Evolutionary conservation across 2,888 invertebrate species (phyloP), one percentile per base, ranked within the genome.

Genomic region (Imbricaverruca yamaguchii): DNA sequence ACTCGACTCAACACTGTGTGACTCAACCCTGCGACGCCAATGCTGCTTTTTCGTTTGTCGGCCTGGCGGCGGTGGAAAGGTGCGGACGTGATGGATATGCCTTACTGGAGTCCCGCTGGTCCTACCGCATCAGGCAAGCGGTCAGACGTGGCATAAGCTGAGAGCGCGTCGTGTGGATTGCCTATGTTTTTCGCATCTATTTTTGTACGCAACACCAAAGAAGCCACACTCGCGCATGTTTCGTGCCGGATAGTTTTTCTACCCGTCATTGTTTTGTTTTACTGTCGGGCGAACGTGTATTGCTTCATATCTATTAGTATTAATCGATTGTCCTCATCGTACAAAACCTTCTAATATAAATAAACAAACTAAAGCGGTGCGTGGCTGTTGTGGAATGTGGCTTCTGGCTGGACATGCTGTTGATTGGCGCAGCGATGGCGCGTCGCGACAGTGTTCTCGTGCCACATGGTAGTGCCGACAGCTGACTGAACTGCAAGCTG

Each of bases 281-380:
- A 59, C 74, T 8, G 55, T 15, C 21, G 74, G 74, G 74, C 74
- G 55, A 21, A 74, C 55, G 55, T 74, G 53, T 74, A 74, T 74
- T 74, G 74, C 55, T 74, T 21, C 13, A 55, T 74, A 21, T 74
- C 74, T 15, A 15, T 74, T 55, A 21, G 18, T 74, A 55, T 74
- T n/a, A 21, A 74, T 55, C 23, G 53, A 74, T 74, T 74, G 74
- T 74, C 69, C 69, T 53, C 74, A 21, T 53, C 74, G 74, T 74
- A 74, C 74, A 74, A 74, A 74, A 15, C 74, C 74, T 74, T 74
- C 74, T 74, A 55, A 74, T 74, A 74, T 74, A 11, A 74, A 74
- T 74, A 74, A 53, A 39, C 39, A 39, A 39, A 39, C 39, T 39
- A 39, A 39, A 39, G 39, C 39, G 39, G 39, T 4, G 1, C 39